Base-by-base conservation (phyloP, 1,140 invertebrate genomes). In the Diorhabda carinulata region DNA sequence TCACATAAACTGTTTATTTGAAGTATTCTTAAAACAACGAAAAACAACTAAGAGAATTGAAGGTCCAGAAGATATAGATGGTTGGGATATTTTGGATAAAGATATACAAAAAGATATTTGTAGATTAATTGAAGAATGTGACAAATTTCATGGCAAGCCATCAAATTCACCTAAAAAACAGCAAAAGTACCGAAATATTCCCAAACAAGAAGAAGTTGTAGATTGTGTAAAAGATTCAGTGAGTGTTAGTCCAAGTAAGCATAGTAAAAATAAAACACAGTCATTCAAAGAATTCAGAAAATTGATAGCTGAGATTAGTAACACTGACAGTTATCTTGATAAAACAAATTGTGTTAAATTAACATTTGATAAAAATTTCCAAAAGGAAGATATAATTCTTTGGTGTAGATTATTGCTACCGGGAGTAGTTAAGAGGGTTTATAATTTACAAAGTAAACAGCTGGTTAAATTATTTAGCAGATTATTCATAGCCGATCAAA, bases 361-460 rank as follows among this genome's bases (percentile, higher is more conserved):
- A 58, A 88, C 92, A 72, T 89, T 95, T 63, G 85, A 80, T 0
- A 86, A 88, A 77, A 92, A 92, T 25, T 81, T 83, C 3, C 83
- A 86, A 72, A 84, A 90, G 76, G 90, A 94, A 3, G 89, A 96
- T 82, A 77, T 93, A 7, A 81, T 87, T 58, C 82, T 96, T n/a
- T 94, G 94, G 92, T 88, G 94, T 77, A 90, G 90, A 73, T 80
- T 96, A 61, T 78, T 97, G n/a, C 83, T 97, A 44, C 95, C 95
- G 1, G 89, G 89, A 40, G 90, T 91, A 52, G 85, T 88, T 2
- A 94, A 96, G 78, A 84, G 92, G 65, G 87, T 97, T 41, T 97
- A 97, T 78, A 97, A 97, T 83, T 81, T 98, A 41, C 94, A 96
- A 81, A 95, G 90, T 77, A 97, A 96, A 80, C 94, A 96, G 75